Evolutionary conservation across 1,140 invertebrate species (phyloP).

Genomic region (Plutomurus gul): DNA sequence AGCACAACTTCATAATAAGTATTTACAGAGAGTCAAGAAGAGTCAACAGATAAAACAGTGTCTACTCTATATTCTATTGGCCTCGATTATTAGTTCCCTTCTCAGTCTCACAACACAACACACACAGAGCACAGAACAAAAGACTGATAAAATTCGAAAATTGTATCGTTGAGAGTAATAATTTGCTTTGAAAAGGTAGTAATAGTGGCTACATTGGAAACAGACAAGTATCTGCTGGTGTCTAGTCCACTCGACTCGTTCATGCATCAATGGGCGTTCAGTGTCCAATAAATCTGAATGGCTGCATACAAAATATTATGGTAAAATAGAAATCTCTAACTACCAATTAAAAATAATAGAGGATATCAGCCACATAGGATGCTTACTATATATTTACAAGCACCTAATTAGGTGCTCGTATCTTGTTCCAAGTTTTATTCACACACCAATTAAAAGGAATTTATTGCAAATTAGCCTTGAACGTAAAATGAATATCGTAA

Average conservation of each 20-base stretch:
- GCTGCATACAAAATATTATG: not conserved
- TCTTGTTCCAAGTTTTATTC: constrained; percentile 18
- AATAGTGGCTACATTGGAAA: no score
- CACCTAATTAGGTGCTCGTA: constrained; percentile 2
- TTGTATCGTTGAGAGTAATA: not conserved
- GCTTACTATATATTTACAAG: constrained; percentile 2
- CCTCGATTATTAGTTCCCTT: no score
- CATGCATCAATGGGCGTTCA: constrained; percentile 5
- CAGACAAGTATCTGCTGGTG: no score
- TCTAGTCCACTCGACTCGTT: not conserved
- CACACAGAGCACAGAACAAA: no score
- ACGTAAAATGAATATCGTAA: constrained; percentile 11
- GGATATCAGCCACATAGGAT: not conserved
- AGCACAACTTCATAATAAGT: no score
- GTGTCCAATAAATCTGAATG: not conserved
- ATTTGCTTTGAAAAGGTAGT: no score
- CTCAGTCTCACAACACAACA: no score
- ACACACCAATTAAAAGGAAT: constrained; percentile 27
- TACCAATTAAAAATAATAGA: constrained; percentile 23
- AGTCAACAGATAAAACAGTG: no score
- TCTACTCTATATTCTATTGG: no score
- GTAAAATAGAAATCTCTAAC: not conserved
- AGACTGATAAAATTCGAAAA: no score
- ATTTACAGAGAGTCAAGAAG: no score
- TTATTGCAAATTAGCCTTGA: constrained; percentile 29